A percentile compares a stretch with the other conserved stretches of the same genome.
Evolutionary conservation across 2,888 invertebrate genomes (phyloP).

Genomic region (Geophilus truncorum): DNA sequence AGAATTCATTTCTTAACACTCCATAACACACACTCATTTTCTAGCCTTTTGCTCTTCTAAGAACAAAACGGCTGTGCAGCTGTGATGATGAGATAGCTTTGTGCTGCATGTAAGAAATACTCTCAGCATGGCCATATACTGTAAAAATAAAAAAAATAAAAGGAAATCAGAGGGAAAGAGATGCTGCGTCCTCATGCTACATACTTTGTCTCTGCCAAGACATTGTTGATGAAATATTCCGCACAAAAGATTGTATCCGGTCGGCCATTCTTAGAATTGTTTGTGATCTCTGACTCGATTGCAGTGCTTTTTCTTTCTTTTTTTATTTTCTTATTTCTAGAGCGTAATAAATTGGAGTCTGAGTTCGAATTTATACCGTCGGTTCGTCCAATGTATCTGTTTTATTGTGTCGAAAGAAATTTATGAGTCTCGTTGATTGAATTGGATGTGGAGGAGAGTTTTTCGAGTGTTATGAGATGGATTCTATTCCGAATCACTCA

Average conservation of each 20-base stretch:
- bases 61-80: constrained; percentile 21
- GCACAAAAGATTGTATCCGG: background rate
- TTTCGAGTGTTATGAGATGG: background rate
- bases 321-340: background rate
- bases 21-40: constrained; percentile 21
- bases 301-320: background rate
- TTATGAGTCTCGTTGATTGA: background rate
- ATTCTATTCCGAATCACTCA: background rate
- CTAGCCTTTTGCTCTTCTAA: background rate
- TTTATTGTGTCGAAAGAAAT: background rate
- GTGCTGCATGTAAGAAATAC: constrained; percentile 11
- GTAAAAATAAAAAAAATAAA: background rate
- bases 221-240: constrained; percentile 17
- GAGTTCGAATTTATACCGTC: background rate
- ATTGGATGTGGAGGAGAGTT: background rate
- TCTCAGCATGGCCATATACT: background rate
- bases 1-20: constrained; percentile 27
- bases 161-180: background rate
- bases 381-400: background rate
- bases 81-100: constrained; percentile 18
- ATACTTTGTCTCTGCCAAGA: background rate
- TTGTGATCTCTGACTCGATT: constrained; percentile 1
- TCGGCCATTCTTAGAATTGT: background rate
- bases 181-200: background rate
- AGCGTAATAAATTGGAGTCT: background rate